A percentile compares a stretch with the other conserved stretches of the same genome.
These are phyloP conservation scores for Sternotherus odoratus DNA, from an alignment of 2,797 vertebrate genomes.

Conservation along the genomic window DNA sequence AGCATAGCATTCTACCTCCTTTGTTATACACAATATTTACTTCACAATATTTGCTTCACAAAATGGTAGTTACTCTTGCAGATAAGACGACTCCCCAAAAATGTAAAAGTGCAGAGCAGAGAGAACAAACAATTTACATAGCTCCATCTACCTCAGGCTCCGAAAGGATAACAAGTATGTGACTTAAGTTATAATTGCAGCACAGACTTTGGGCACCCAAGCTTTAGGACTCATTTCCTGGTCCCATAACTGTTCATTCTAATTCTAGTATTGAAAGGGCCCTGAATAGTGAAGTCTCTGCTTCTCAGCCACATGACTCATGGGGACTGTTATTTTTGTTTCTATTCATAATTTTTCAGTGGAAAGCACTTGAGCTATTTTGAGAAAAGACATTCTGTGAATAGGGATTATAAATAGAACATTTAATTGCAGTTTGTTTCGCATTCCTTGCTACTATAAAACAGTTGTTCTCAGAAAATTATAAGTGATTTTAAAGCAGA, in stretches of 20 bases:
- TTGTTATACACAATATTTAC: not conserved
- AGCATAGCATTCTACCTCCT: not conserved
- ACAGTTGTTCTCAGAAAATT: conserved; percentile 51
- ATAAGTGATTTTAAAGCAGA: conserved; percentile 47
- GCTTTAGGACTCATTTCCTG: conserved; percentile 30
- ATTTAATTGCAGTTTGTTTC: conserved; percentile 63
- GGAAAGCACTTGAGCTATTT: conserved; percentile 64
- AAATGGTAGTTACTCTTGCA: not conserved
- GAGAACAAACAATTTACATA: not conserved
- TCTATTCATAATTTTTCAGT: conserved; percentile 71
- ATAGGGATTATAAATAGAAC: conserved; percentile 67
- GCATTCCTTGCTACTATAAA: conserved; percentile 68
- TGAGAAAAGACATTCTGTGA: conserved; percentile 62
- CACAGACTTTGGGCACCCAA: conserved; percentile 2
- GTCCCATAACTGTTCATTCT: not conserved
- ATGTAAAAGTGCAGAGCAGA: not conserved
- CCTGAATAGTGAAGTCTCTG: conserved; percentile 51
- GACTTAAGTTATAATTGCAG: conserved; percentile 6
- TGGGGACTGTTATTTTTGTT: conserved; percentile 64
- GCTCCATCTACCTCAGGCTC: not conserved
- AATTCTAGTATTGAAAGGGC: conserved; percentile 54
- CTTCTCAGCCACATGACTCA: conserved; percentile 65
- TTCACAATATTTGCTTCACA: not conserved
- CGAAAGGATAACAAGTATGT: conserved; percentile 1
- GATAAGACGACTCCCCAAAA: not conserved